phyloP scores from a whole-genome alignment of 2,888 invertebrate genomes.

The Strigamia crassipes region DNA sequence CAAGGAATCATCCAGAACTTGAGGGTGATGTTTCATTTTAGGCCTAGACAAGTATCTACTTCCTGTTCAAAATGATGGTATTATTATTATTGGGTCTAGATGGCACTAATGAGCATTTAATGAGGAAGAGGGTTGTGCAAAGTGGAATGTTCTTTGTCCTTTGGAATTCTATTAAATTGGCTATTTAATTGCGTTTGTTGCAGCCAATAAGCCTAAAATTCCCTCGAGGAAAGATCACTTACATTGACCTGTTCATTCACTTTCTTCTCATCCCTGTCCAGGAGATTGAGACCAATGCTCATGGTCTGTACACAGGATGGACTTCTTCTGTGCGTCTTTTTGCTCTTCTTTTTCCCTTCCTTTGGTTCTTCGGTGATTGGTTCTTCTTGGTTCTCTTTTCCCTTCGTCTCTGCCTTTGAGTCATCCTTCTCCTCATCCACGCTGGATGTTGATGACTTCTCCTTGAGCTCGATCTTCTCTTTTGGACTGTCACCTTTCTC shows the following conservation, averaged over 20 bases:
- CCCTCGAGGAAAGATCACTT: slow-evolving; percentile 49
- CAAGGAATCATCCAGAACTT: no score
- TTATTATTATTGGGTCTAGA: neutral
- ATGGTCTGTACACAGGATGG: slow-evolving; percentile 53
- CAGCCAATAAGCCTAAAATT: neutral
- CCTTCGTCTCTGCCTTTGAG: slow-evolving; percentile 51
- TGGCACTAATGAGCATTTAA: neutral
- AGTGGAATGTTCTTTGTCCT: neutral
- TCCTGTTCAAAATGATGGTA: neutral
- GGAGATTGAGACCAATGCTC: slow-evolving; percentile 57
- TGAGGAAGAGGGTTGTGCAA: slow-evolving; percentile 8
- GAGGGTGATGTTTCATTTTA: no score
- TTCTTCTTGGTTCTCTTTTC: slow-evolving; percentile 50
- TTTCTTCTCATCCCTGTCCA: slow-evolving; percentile 57
- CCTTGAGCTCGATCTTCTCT: slow-evolving; percentile 54
- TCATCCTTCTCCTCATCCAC: slow-evolving; percentile 52
- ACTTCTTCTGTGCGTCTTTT: slow-evolving; percentile 49
- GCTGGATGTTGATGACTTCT: slow-evolving; percentile 50
- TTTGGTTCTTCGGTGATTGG: slow-evolving; percentile 47
- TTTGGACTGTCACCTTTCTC: slow-evolving; percentile 51
- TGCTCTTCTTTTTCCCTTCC: slow-evolving; percentile 51
- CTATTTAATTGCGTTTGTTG: neutral
- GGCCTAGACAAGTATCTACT: neutral
- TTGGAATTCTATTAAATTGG: neutral
- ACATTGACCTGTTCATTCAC: slow-evolving; percentile 56